Evolutionary conservation across 2,113 vertebrate species (phyloP), one percentile per base, ranked within the genome.

Genomic region (Psilopsiagon aymara): DNA sequence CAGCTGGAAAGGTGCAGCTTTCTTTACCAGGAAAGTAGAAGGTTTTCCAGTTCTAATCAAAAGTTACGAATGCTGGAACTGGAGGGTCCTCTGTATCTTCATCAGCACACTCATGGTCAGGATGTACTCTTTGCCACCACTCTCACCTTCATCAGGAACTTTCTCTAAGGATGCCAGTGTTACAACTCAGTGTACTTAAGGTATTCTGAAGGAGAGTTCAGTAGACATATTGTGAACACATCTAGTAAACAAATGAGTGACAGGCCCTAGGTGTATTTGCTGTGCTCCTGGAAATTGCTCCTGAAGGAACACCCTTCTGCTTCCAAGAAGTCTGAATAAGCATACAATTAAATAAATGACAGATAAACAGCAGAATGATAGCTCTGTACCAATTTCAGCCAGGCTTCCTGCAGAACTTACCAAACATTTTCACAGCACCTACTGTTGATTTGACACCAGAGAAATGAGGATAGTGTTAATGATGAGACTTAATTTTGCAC

Each of bases 101-200:
- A 79, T 17, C 66, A 82, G 31, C 0, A 0, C 4, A 60, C 20
- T 15, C 0, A 1, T 3, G 13, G 19, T 41, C 23, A 71, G 63
- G 17, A 46, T 2, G 0, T 33, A 25, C 17, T 55, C 6, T 63
- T 82, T 69, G 68, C n/a, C 57, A 64, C 9, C 14, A 25, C 69
- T 53, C 8, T 57, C 15, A 14, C 33, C 29, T 64, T 76, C 6
- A 1, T 67, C 31, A 18, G 13, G 23, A 35, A 2, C 25, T 77
- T 69, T 86, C 31, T 17, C 41, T 76, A 62, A 79, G 37, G 17
- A 41, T 37, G 31, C 5, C 19, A 49, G 21, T 15, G 4, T 21
- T 59, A 20, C 17, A 29, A 47, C 44, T 68, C 76, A 63, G 31
- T 4, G 6, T 63, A 47, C 8, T 53, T 83, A 80, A 68, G n/a